Percentiles rank a stretch among this genome's conserved stretches.
These are phyloP conservation scores for Desmophyllum pertusum DNA, from an alignment of 92 coral and sea anemone species.

Conservation along the genomic window DNA sequence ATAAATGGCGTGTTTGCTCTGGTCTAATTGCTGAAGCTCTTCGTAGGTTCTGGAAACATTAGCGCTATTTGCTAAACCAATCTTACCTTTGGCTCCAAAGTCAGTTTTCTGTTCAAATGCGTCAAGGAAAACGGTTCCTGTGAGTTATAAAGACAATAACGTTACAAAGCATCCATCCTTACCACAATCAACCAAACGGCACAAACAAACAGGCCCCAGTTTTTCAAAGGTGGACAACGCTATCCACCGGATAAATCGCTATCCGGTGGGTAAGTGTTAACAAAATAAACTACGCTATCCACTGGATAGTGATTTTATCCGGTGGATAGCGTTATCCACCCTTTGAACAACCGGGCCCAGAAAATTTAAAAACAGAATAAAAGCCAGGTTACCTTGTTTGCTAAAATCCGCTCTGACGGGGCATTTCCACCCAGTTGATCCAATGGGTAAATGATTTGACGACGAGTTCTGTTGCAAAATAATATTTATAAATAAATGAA, in stretches of 20 bases:
- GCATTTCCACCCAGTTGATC: conserved; percentile 85
- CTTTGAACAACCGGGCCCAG: conserved; percentile 57
- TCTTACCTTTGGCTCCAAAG: conserved; percentile 98
- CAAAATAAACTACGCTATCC: too few species aligned
- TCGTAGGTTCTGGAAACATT: too few species aligned
- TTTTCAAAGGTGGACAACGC: too few species aligned
- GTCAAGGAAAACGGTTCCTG: conserved; percentile 93
- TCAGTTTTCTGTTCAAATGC: conserved; percentile 95
- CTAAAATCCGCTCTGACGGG: conserved; percentile 86
- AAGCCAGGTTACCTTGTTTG: conserved; percentile 64
- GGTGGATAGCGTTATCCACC: conserved; percentile 35
- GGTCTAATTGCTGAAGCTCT: background rate
- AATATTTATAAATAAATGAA: too few species aligned
- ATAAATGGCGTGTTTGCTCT: background rate
- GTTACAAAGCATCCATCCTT: background rate
- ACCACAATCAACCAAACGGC: background rate
- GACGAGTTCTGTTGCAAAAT: conserved; percentile 82
- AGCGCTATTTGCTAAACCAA: too few species aligned
- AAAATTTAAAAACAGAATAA: background rate
- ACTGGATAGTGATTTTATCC: too few species aligned
- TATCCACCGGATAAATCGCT: too few species aligned
- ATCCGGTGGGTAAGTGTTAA: too few species aligned
- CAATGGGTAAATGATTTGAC: conserved; percentile 91
- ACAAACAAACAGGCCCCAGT: too few species aligned
- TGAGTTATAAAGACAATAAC: background rate